A percentile compares a stretch with the other conserved stretches of the same genome.
These are phyloP conservation scores for Perizoma flavofasciatum DNA, from an alignment of 2,888 invertebrate genomes.

Conservation along the genomic window DNA sequence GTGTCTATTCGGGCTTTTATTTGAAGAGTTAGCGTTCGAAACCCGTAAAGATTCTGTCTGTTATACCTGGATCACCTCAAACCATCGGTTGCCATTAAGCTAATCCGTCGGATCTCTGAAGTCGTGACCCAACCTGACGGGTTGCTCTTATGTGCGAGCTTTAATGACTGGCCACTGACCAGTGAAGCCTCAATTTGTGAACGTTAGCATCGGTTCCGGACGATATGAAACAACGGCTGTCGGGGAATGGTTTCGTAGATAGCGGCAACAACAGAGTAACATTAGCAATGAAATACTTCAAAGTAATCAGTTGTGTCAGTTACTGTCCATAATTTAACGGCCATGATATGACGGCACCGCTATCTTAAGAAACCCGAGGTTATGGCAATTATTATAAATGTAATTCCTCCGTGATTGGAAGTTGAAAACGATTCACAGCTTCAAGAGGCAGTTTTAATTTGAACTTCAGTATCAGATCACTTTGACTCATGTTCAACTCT, in stretches of 20 bases:
- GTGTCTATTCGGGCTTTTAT: too few species aligned
- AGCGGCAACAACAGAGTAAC: too few species aligned
- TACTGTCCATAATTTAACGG: not conserved
- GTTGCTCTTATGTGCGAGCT: conserved; percentile 24
- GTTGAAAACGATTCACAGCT: conserved; percentile 5
- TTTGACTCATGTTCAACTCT: not conserved
- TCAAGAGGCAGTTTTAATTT: not conserved
- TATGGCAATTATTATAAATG: conserved; percentile 11
- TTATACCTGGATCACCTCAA: too few species aligned
- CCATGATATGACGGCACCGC: conserved; percentile 10
- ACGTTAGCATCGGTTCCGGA: conserved; percentile 47
- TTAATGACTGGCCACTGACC: conserved; percentile 21
- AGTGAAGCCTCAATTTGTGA: conserved; percentile 38
- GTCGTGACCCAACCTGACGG: conserved; percentile 21
- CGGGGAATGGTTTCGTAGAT: not conserved
- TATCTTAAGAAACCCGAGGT: not conserved
- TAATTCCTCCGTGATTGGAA: conserved; percentile 5
- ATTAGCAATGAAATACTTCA: too few species aligned
- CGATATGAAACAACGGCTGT: conserved; percentile 29
- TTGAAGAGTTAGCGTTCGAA: too few species aligned
- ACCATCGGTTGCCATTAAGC: not conserved
- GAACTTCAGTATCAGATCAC: not conserved
- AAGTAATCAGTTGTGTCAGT: too few species aligned
- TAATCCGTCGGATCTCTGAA: conserved; percentile 17
- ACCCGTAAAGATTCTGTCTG: too few species aligned